Base-by-base conservation (phyloP, 1,140 invertebrate genomes). In the Caenorhabditis brenneri region DNA sequence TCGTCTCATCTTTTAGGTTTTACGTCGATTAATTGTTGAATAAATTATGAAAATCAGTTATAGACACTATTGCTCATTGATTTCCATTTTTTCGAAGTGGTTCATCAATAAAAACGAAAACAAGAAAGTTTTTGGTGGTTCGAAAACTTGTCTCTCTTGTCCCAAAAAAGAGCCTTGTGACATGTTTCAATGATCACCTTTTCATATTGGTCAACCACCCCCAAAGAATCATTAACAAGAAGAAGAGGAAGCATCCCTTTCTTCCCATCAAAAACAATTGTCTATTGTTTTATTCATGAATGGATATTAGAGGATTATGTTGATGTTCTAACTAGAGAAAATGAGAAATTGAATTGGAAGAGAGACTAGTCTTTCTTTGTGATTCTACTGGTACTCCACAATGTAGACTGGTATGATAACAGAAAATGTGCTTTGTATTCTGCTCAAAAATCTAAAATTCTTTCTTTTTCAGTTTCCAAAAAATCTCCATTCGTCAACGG, bases 31-130 rank as follows among this genome's bases (percentile, higher is more conserved):
- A 74, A 58, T 58, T 6, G 6, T 29, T 42, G 65, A 39, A 74
- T 74, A 74, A 74, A 74, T 74, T 74, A 74, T 74, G 65, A 74
- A 74, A 74, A 74, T 74, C 36, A 74, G 65, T 74, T 74, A 42
- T 39, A 27, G 49, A 51, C 15, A 6, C 24, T 19, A 65, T 42
- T 74, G 65, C 65, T 74, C 65, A 42, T 46, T 42, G 33, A 74
- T 74, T 39, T 42, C 29, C n/a, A 36, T 36, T 36, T 7, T 31
- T 16, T 33, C 7, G 5, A 0, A 12, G 24, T 7, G n/a, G 22
- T n/a, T 7, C 58, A 27, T 33, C 7, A 5, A 0, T 5, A n/a
- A 74, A 74, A 74, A 24, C 36, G n/a, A 74, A 74, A 74, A 24
- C 36, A 74, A 42, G 42, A 74, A 46, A 24, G n/a, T n/a, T n/a